A percentile compares a stretch with the other conserved stretches of the same genome.
These are phyloP conservation scores for Nematolebias whitei DNA, from an alignment of 2,113 vertebrate genomes.

Conservation along the genomic window DNA sequence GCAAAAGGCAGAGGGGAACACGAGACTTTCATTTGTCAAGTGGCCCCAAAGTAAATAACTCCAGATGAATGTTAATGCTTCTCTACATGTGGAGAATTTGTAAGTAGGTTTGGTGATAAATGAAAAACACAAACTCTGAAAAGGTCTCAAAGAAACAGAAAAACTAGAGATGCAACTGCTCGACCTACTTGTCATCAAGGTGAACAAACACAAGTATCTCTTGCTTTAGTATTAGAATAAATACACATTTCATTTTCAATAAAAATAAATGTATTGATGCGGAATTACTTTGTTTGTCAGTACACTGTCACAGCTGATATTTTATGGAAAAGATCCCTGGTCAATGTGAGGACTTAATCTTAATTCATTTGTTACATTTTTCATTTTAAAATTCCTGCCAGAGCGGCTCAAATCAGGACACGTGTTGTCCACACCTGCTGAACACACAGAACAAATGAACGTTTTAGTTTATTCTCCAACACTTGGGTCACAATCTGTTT, in stretches of 20 bases:
- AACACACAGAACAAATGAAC: no score
- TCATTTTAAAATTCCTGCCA: no score
- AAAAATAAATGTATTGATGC: not conserved
- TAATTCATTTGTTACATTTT: no score
- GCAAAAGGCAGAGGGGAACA: slow-evolving; percentile 9
- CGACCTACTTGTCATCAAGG: not conserved
- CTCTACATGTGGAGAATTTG: not conserved
- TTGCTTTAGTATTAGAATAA: not conserved
- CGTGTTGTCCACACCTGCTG: no score
- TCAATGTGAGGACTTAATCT: no score
- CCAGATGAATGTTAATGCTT: slow-evolving; percentile 23
- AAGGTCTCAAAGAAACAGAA: not conserved
- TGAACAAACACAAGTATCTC: not conserved
- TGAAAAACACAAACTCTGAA: not conserved
- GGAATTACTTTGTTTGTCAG: no score
- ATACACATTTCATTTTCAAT: not conserved
- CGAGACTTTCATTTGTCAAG: slow-evolving; percentile 11
- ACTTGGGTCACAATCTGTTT: no score
- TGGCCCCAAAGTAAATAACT: not conserved
- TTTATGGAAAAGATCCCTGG: no score
- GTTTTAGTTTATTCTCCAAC: no score
- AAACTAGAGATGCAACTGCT: not conserved
- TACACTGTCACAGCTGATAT: not conserved
- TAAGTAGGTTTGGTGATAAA: not conserved
- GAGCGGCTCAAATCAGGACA: no score